phyloP scores from a whole-genome alignment of 2,797 vertebrate genomes.

The Anisognathus igniventris region DNA sequence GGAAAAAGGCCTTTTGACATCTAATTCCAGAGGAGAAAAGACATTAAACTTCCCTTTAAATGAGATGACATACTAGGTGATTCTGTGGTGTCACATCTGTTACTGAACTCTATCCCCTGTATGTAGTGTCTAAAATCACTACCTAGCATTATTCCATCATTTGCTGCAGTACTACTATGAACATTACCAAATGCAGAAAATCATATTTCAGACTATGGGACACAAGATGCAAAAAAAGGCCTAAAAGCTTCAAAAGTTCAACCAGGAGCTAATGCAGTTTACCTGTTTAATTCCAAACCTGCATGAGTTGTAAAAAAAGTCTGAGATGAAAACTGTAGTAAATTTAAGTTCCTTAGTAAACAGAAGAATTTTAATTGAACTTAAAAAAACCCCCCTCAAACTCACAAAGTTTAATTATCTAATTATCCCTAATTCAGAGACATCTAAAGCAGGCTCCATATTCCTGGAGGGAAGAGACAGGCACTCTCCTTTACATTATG shows the following conservation, averaged over 20 bases:
- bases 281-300: not conserved
- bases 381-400: rapidly evolving
- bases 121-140: not conserved
- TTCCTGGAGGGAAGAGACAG: not conserved
- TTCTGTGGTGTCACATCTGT: not conserved
- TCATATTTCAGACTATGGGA: not conserved
- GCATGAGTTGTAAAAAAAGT: not conserved
- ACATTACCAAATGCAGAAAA: not conserved
- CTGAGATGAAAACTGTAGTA: not conserved
- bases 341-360: not conserved
- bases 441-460: not conserved
- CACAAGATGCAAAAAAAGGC: not conserved
- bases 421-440: not conserved
- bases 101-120: not conserved
- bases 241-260: not conserved
- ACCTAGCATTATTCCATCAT: not conserved
- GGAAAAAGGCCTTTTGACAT: not conserved
- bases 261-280: not conserved
- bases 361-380: not conserved
- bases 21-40: not conserved
- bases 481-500: not conserved
- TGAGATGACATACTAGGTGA: not conserved
- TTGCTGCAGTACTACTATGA: not conserved
- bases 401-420: not conserved
- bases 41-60: not conserved